Evolutionary conservation across 2,888 invertebrate genomes (phyloP), one percentile per base, ranked within the genome.

Genomic region (Ophion slaviceki): DNA sequence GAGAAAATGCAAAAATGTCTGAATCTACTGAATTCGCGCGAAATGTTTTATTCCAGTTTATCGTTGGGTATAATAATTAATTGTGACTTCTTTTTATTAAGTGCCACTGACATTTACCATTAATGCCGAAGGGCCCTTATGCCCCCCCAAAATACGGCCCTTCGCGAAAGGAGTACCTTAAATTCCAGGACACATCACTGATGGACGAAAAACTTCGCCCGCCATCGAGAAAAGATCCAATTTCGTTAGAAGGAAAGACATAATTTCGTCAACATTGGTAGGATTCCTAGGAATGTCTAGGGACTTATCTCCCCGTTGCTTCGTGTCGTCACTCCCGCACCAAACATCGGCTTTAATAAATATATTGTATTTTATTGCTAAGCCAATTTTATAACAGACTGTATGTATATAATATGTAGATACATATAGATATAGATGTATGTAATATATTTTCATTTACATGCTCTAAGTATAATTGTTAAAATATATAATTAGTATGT

Each of bases 291-390:
- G 53, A 53, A 53, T 5, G 14, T 53, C 53, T 17, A 5, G 53
- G 53, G 17, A 53, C 53, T 14, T 53, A 1, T 53, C 17, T 53
- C 17, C 17, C 5, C 14, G 17, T 17, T 53, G 53, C 53, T 17
- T 53, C 53, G 53, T 10, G 36, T 67, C 57, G 20, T 64, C 57
- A 28, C 17, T 45, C 8, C 53, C 53, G 53, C 36, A 79, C 24
- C 64, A 8, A 61, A 62, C 40, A 32, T 11, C 59, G 36, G 14
- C 28, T 88, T 90, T 92, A 93, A 93, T 92, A 93, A 93, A 93
- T 92, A 92, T 92, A 93, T 92, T 91, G 90, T 79, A 91, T 91
- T 93, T 92, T 92, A 91, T 90, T 90, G 91, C 90, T 90, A 90
- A 90, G 89, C 91, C 88, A 90, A 90, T 91, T 74, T 89, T 90